Percentiles rank a stretch among this genome's conserved stretches.
phyloP scores from a whole-genome alignment of 1,140 invertebrate genomes.

The Thaumetopoea pityocampa region DNA sequence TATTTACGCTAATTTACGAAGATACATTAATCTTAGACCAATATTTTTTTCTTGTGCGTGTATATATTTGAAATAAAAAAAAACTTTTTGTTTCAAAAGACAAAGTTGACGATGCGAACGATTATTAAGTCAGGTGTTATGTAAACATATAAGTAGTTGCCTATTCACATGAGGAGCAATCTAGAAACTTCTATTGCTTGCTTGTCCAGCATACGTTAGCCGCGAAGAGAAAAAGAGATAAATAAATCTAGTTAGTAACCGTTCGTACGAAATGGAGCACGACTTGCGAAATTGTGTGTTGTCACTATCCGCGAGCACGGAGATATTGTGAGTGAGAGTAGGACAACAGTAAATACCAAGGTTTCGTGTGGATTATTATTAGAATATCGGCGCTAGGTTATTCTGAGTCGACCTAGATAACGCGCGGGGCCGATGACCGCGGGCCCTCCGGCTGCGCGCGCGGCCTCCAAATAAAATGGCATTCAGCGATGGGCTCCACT shows the following conservation, averaged over 20 bases:
- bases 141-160: conserved; percentile 27
- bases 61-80: too few relatives aligned
- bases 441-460: conserved; percentile 58
- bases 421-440: conserved; percentile 69
- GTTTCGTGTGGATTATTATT: conserved; percentile 68
- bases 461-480: conserved; percentile 73
- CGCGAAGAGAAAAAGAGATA: conserved; percentile 59
- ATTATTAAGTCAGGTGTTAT: conserved; percentile 32
- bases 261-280: conserved; percentile 36
- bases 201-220: conserved; percentile 34
- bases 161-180: conserved; percentile 24
- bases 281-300: conserved; percentile 55
- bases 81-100: background rate
- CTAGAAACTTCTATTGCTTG: conserved; percentile 41
- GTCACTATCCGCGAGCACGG: conserved; percentile 41
- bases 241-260: conserved; percentile 40
- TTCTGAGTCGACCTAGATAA: conserved; percentile 73
- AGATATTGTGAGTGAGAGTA: conserved; percentile 50
- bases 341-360: conserved; percentile 61
- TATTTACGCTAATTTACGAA: too few relatives aligned
- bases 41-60: too few relatives aligned
- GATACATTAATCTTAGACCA: too few relatives aligned
- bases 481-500: conserved; percentile 71
- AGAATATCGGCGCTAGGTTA: conserved; percentile 74
- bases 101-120: background rate